Evolutionary conservation across 2,888 invertebrate genomes (phyloP).

Genomic region (Stenchaetothrips biformis): DNA sequence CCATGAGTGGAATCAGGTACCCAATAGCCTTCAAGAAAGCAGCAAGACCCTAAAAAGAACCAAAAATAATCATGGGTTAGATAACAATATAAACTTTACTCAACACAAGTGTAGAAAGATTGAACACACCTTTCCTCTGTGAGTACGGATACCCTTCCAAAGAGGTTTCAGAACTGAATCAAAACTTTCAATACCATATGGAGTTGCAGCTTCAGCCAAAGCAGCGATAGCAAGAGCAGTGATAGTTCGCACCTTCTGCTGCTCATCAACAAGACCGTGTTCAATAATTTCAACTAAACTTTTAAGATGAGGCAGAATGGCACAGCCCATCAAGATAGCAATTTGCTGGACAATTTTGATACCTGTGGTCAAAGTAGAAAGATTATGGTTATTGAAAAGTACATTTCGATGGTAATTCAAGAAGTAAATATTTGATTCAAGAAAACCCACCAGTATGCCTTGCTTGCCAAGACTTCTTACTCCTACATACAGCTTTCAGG

Average conservation of each 20-base stretch:
- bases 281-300: conserved; percentile 99
- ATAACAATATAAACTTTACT: neutral
- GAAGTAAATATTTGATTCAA: neutral
- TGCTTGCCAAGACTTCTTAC: conserved; percentile 99
- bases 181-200: conserved; percentile 99
- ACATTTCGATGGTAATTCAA: neutral
- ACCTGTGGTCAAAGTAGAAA: conserved; percentile 54
- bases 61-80: conserved; percentile 57
- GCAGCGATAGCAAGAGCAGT: conserved; percentile 98
- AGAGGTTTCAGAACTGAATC: conserved; percentile 98
- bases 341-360: conserved; percentile 99
- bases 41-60: conserved; percentile 75
- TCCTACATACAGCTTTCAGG: conserved; percentile 96
- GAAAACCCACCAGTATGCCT: conserved; percentile 42
- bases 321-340: conserved; percentile 99
- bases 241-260: conserved; percentile 98
- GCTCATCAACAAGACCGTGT: conserved; percentile 94
- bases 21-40: conserved; percentile 99
- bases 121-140: conserved; percentile 55
- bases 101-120: neutral
- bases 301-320: conserved; percentile 95
- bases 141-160: conserved; percentile 83
- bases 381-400: conserved; percentile 2
- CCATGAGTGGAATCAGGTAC: conserved; percentile 98
- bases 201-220: conserved; percentile 96